Percentiles rank a stretch among this genome's conserved stretches.
Conservation (phyloP, 1,140 invertebrate genomes). For the Drosophila nannoptera region DNA sequence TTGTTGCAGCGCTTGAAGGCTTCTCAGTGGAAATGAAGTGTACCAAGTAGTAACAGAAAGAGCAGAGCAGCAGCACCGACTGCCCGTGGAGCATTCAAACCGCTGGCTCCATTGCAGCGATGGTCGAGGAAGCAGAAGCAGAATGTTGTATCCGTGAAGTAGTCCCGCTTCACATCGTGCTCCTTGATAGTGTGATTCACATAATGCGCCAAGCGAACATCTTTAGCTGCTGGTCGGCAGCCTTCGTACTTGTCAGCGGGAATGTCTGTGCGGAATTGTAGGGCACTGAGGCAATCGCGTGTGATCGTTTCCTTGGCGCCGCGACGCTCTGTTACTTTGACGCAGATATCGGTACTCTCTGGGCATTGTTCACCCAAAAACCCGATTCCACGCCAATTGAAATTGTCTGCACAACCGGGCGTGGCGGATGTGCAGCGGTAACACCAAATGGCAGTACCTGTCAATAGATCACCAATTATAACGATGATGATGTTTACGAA, state of each 20-base stretch:
- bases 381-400: slow-evolving; percentile 88
- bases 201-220: slow-evolving; percentile 90
- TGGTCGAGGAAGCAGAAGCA: slow-evolving; percentile 96
- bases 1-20: slow-evolving; percentile 4
- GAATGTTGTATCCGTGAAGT: slow-evolving; percentile 91
- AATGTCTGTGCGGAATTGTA: slow-evolving; percentile 89
- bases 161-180: slow-evolving; percentile 90
- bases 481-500: not conserved
- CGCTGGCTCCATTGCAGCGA: slow-evolving; percentile 85
- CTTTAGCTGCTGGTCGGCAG: slow-evolving; percentile 88
- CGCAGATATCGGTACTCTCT: slow-evolving; percentile 91
- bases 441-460: slow-evolving; percentile 86
- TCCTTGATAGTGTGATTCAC: slow-evolving; percentile 93
- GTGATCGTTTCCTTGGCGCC: slow-evolving; percentile 90
- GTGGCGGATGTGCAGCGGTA: slow-evolving; percentile 93
- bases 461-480: not conserved
- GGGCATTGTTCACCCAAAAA: slow-evolving; percentile 87
- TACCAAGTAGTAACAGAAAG: slow-evolving; percentile 20
- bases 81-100: slow-evolving; percentile 23
- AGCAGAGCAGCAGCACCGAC: slow-evolving; percentile 5
- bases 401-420: slow-evolving; percentile 90
- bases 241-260: slow-evolving; percentile 96
- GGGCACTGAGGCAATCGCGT: slow-evolving; percentile 90
- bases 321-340: slow-evolving; percentile 93
- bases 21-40: slow-evolving; percentile 1